A percentile compares a stretch with the other conserved stretches of the same genome.
These are phyloP conservation scores for Xyrauchen texanus DNA, from an alignment of 2,113 vertebrate genomes.

Conservation along the genomic window DNA sequence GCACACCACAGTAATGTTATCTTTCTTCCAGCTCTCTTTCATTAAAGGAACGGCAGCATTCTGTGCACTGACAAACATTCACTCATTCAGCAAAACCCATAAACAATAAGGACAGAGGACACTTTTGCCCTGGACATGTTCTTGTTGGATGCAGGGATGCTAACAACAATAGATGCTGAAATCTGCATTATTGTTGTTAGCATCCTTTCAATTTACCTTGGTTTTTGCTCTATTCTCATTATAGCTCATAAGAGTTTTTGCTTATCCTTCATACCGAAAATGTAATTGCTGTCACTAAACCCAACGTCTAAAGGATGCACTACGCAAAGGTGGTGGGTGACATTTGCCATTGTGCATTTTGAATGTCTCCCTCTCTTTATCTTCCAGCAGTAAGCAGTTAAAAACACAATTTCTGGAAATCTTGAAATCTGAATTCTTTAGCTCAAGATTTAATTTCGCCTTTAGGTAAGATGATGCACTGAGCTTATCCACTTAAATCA, in stretches of 20 bases:
- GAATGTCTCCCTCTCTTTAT: background rate
- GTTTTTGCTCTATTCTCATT: background rate
- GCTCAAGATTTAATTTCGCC: background rate
- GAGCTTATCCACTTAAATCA: conserved; percentile 35
- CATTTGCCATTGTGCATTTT: background rate
- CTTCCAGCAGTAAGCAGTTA: background rate
- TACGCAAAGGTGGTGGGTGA: background rate
- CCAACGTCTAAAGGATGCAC: background rate
- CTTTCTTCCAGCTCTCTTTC: conserved; percentile 53
- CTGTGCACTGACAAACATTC: conserved; percentile 33
- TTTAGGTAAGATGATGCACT: background rate
- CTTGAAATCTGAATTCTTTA: conserved; percentile 10
- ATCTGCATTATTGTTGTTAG: background rate
- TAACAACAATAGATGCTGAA: too few species aligned
- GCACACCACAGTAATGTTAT: conserved; percentile 59
- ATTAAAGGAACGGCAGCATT: conserved; percentile 50
- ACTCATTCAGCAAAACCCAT: conserved; percentile 33
- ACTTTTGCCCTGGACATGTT: background rate
- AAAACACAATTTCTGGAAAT: background rate
- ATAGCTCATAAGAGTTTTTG: background rate
- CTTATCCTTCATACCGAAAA: background rate
- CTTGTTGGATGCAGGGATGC: background rate
- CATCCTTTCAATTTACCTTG: background rate
- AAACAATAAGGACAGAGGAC: conserved; percentile 8
- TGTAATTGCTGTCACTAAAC: background rate